These are phyloP conservation scores for Nannobrachium achirus DNA, from an alignment of 2,113 vertebrate species.

Conservation along the genomic window DNA sequence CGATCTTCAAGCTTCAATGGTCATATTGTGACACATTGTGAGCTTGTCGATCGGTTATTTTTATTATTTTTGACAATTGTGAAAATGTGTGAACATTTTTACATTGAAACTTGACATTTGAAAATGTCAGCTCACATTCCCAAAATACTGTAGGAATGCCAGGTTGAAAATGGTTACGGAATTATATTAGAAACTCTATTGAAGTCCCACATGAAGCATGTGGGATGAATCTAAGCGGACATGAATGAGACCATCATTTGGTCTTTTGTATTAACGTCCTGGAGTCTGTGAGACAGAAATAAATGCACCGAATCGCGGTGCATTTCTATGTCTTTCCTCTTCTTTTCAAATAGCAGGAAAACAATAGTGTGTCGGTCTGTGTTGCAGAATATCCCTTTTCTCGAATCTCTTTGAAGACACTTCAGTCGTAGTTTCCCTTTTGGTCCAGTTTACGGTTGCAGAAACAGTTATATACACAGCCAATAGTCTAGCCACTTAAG, in stretches of 20 bases:
- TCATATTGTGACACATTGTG: no score
- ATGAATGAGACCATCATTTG: conserved; percentile 17
- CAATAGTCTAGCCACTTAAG: conserved; percentile 24
- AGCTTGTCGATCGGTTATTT: no score
- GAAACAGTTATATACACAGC: conserved; percentile 4
- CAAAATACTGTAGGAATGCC: no score
- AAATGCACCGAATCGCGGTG: background rate
- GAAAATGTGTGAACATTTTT: no score
- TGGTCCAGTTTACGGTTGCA: background rate
- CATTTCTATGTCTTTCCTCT: background rate
- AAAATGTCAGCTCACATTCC: no score
- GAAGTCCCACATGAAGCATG: conserved; percentile 23
- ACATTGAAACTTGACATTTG: no score
- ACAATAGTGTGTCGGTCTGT: no score
- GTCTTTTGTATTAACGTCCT: conserved; percentile 5
- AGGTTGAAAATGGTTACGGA: no score
- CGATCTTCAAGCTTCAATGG: no score
- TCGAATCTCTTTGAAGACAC: background rate
- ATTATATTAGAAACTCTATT: conserved; percentile 25
- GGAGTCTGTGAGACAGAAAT: background rate
- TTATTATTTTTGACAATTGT: no score
- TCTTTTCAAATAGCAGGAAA: background rate
- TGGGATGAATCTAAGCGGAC: conserved; percentile 41
- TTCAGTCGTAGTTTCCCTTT: background rate
- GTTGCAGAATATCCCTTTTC: background rate